Percentiles rank a stretch among this genome's conserved stretches.
Evolutionary conservation across 2,888 invertebrate species (phyloP).

Genomic region (Andrena haemorrhoa): DNA sequence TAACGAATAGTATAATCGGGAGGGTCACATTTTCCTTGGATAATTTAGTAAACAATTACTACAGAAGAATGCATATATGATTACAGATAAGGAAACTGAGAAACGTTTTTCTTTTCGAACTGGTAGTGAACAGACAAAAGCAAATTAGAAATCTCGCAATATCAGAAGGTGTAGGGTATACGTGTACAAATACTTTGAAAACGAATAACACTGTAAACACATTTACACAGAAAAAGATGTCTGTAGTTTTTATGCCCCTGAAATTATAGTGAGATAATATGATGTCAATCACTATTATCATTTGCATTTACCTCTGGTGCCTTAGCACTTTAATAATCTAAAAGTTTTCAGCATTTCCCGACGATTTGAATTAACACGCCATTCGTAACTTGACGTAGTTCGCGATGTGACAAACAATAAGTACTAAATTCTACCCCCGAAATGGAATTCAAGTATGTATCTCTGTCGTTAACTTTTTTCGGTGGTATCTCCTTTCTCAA

Average conservation of each 20-base stretch:
- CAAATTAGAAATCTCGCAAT: constrained; percentile 64
- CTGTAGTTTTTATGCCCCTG: constrained; percentile 62
- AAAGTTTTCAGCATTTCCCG: constrained; percentile 56
- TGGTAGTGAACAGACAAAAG: constrained; percentile 45
- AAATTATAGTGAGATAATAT: constrained; percentile 63
- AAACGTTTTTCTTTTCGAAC: constrained; percentile 22
- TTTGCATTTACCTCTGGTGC: constrained; percentile 81
- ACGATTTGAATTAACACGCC: constrained; percentile 52
- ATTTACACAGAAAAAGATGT: constrained; percentile 61
- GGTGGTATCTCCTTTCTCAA: constrained; percentile 36
- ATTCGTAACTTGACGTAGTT: constrained; percentile 48
- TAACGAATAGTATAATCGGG: constrained; percentile 21
- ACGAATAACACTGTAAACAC: constrained; percentile 57
- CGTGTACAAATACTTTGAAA: constrained; percentile 66
- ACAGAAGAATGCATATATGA: constrained; percentile 8
- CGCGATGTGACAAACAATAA: constrained; percentile 34
- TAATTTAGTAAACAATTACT: neutral
- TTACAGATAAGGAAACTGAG: constrained; percentile 17
- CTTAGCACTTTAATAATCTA: constrained; percentile 79
- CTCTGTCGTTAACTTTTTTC: constrained; percentile 29
- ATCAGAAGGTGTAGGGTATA: constrained; percentile 49
- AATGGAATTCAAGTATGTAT: constrained; percentile 42
- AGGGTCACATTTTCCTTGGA: constrained; percentile 9
- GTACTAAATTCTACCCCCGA: constrained; percentile 44
- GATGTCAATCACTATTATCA: constrained; percentile 72